Conservation (phyloP, 2,113 vertebrate genomes). For the Sigmodon hispidus region DNA sequence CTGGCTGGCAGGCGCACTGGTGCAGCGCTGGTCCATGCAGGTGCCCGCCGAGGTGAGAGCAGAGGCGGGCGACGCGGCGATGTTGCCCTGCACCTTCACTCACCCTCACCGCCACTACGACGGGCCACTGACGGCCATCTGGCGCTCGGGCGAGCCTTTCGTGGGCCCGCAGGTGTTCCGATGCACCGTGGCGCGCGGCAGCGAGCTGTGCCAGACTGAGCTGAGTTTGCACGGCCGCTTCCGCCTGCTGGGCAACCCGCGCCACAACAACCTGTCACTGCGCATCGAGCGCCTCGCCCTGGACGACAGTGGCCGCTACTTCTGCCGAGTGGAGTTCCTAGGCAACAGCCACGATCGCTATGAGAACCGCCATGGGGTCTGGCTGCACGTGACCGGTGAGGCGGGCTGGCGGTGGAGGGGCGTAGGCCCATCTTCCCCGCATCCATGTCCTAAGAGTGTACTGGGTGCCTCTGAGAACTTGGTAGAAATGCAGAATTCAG, state of each 20-base stretch:
- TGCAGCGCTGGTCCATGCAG: slow-evolving; percentile 91
- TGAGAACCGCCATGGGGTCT: slow-evolving; percentile 92
- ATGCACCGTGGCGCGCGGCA: slow-evolving; percentile 87
- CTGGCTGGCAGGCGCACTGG: slow-evolving; percentile 72
- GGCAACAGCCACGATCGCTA: slow-evolving; percentile 89
- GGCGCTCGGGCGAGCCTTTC: slow-evolving; percentile 90
- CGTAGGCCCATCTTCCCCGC: not conserved
- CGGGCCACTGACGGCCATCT: slow-evolving; percentile 90
- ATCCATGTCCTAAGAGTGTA: not conserved
- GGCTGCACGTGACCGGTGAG: slow-evolving; percentile 92
- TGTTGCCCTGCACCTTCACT: slow-evolving; percentile 94
- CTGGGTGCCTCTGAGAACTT: not conserved
- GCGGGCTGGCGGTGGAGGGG: not conserved
- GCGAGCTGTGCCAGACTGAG: slow-evolving; percentile 88
- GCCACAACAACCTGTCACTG: slow-evolving; percentile 94
- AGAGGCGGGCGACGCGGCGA: slow-evolving; percentile 88
- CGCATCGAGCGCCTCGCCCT: slow-evolving; percentile 89
- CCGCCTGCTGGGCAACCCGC: slow-evolving; percentile 92
- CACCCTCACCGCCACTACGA: slow-evolving; percentile 93
- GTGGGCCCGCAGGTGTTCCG: slow-evolving; percentile 88
- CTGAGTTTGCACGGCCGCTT: slow-evolving; percentile 91
- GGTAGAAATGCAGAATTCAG: not conserved
- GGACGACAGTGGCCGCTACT: slow-evolving; percentile 92
- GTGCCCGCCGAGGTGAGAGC: slow-evolving; percentile 90
- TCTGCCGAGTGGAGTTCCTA: slow-evolving; percentile 92